Percentiles rank a stretch among this genome's conserved stretches.
These are phyloP conservation scores for Sisyra nigra DNA, from an alignment of 2,888 invertebrate species.

Conservation along the genomic window DNA sequence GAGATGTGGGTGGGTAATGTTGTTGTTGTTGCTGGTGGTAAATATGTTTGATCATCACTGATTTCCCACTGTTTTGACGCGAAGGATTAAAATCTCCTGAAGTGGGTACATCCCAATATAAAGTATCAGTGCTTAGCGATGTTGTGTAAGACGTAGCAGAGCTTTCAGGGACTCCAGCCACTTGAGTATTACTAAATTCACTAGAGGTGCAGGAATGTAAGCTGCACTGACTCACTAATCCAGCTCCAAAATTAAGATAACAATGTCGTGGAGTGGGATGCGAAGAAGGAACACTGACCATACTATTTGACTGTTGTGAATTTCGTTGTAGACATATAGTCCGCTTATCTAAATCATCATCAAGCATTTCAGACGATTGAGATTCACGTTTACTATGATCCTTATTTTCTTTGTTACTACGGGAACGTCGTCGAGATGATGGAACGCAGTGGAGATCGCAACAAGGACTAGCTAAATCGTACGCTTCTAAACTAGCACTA, in stretches of 20 bases:
- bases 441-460: slow-evolving; percentile 78
- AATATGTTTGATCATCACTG: slow-evolving; percentile 29
- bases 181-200: slow-evolving; percentile 45
- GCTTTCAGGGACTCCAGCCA: slow-evolving; percentile 40
- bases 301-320: slow-evolving; percentile 23
- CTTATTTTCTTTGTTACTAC: slow-evolving; percentile 42
- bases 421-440: slow-evolving; percentile 32
- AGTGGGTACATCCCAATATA: slow-evolving; percentile 56
- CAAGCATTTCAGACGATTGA: slow-evolving; percentile 8
- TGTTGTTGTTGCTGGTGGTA: slow-evolving; percentile 23
- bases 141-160: slow-evolving; percentile 70
- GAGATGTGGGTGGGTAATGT: slow-evolving; percentile 25
- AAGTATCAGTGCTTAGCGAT: slow-evolving; percentile 70
- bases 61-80: slow-evolving; percentile 24
- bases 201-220: slow-evolving; percentile 71
- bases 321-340: slow-evolving; percentile 11
- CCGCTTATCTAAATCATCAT: slow-evolving; percentile 6
- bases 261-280: slow-evolving; percentile 23
- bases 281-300: slow-evolving; percentile 18
- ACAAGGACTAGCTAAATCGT: slow-evolving; percentile 73
- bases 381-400: slow-evolving; percentile 12
- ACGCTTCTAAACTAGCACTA: slow-evolving; percentile 67
- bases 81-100: slow-evolving; percentile 20
- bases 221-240: slow-evolving; percentile 62
- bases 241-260: slow-evolving; percentile 49